Base-by-base conservation (phyloP, 92 coral and sea anemone species). In the Pocillopora meandrina region DNA sequence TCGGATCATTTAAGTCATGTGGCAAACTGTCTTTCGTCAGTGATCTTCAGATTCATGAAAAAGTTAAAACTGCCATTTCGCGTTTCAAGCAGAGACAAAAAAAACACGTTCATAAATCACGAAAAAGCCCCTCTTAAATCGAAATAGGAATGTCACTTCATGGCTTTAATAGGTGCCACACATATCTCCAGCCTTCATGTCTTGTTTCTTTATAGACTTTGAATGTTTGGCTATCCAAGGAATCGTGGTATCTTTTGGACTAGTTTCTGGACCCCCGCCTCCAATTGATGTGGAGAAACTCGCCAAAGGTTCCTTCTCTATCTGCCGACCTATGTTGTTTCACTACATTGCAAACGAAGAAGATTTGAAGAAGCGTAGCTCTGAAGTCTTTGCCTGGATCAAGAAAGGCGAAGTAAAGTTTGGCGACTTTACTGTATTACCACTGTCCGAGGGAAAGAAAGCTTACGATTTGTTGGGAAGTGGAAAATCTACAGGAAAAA, bases 391-490 rank as follows among this genome's bases (percentile, higher is more conserved):
- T 56, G 76, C 76, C n/a, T 89, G 90, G 92, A 69, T 92, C 47
- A 70, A 21, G 42, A 74, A 89, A 5, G 92, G 84, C 66, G 75
- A 86, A 65, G 80, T 92, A 9, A 89, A 92, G 82, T 81, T 92
- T 55, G 87, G 79, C 35, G 80, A 83, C 42, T 78, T 83, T n/a
- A 84, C 83, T 9, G 77, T 83, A 31, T 71, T 92, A 23, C 85
- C 91, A 18, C 75, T 92, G 59, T 78, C 90, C 64, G 91, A 92
- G 20, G 92, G 86, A 36, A 89, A 72, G 84, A 49, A 83, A 65
- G 95, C 95, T 18, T 87, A 86, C 52, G 95, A 92, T 31, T 65
- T 89, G 33, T 65, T 92, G 78, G 95, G 83, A 69, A 73, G 86
- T 18, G 85, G 95, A 81, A 81, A 89, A 17, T 89, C 95, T 12